phyloP scores from a whole-genome alignment of 1,140 invertebrate genomes.

The Polyergus mexicanus region DNA sequence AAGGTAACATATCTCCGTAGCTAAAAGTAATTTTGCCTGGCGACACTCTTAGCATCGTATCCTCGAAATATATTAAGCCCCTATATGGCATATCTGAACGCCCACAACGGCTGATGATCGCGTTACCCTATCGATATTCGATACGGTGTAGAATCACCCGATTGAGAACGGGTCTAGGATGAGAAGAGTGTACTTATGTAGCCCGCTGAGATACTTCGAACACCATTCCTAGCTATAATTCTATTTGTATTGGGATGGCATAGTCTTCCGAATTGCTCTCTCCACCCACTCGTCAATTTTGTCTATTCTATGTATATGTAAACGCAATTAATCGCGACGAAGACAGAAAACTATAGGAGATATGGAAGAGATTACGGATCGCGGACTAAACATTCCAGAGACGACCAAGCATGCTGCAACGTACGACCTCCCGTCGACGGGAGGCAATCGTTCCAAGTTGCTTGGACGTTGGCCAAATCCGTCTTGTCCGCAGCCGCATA shows the following conservation, averaged over 20 bases:
- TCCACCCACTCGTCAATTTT: slow-evolving; percentile 51
- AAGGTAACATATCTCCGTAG: slow-evolving; percentile 28
- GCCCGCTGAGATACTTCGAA: slow-evolving; percentile 41
- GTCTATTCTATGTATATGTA: slow-evolving; percentile 53
- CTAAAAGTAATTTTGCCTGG: slow-evolving; percentile 48
- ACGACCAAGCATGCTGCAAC: slow-evolving; percentile 76
- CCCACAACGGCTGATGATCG: slow-evolving; percentile 63
- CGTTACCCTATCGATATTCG: slow-evolving; percentile 70
- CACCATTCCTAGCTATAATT: slow-evolving; percentile 43
- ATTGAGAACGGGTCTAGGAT: slow-evolving; percentile 35
- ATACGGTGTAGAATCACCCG: slow-evolving; percentile 66
- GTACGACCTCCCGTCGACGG: slow-evolving; percentile 55
- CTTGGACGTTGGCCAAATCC: slow-evolving; percentile 82
- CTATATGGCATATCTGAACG: slow-evolving; percentile 58
- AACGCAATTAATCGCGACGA: slow-evolving; percentile 77
- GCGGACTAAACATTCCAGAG: slow-evolving; percentile 75
- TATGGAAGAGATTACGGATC: slow-evolving; percentile 45
- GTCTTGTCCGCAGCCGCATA: slow-evolving; percentile 76
- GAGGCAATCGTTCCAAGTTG: slow-evolving; percentile 83
- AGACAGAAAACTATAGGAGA: slow-evolving; percentile 23
- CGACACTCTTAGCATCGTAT: slow-evolving; percentile 46
- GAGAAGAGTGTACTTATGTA: slow-evolving; percentile 41
- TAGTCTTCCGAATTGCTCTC: background rate
- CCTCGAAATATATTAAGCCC: slow-evolving; percentile 50
- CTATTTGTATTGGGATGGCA: slow-evolving; percentile 58